A percentile compares a stretch with the other conserved stretches of the same genome.
Evolutionary conservation across 2,888 invertebrate genomes (phyloP).

Genomic region (Parapristionchus giblindavisi): DNA sequence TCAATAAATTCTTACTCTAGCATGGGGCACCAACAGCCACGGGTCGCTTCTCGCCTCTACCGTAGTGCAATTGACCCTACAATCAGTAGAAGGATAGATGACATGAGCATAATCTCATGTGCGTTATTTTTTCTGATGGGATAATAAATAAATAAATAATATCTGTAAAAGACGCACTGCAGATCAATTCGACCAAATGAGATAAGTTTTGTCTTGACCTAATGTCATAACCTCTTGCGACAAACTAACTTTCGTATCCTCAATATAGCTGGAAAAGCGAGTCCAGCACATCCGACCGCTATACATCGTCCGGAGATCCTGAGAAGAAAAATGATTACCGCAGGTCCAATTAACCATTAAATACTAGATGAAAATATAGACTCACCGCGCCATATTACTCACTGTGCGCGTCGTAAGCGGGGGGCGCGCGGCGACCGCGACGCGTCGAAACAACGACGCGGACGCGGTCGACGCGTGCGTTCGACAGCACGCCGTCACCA

Average conservation of each 20-base stretch:
- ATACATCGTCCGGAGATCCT: slow-evolving; percentile 39
- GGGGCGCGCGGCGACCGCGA: not conserved
- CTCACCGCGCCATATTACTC: not conserved
- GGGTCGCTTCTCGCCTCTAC: slow-evolving; percentile 44
- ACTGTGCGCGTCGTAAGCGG: not conserved
- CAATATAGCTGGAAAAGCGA: slow-evolving; percentile 28
- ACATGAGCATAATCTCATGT: no score
- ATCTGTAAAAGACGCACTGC: no score
- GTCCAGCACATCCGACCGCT: slow-evolving; percentile 24
- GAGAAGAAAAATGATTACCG: no score
- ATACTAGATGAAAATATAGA: no score
- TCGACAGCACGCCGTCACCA: slow-evolving; percentile 31
- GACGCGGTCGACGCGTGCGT: slow-evolving; percentile 15
- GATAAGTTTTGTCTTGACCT: no score
- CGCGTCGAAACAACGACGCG: not conserved
- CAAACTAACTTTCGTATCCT: slow-evolving; percentile 35
- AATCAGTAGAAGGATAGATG: no score
- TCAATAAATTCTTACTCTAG: slow-evolving; percentile 24
- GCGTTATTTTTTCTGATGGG: no score
- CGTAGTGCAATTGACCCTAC: slow-evolving; percentile 38
- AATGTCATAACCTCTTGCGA: no score
- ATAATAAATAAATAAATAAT: no score
- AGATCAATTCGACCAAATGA: no score
- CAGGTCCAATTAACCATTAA: no score
- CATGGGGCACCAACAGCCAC: slow-evolving; percentile 51